Conservation (phyloP, 2,113 vertebrate species). For the Ranitomeya variabilis region DNA sequence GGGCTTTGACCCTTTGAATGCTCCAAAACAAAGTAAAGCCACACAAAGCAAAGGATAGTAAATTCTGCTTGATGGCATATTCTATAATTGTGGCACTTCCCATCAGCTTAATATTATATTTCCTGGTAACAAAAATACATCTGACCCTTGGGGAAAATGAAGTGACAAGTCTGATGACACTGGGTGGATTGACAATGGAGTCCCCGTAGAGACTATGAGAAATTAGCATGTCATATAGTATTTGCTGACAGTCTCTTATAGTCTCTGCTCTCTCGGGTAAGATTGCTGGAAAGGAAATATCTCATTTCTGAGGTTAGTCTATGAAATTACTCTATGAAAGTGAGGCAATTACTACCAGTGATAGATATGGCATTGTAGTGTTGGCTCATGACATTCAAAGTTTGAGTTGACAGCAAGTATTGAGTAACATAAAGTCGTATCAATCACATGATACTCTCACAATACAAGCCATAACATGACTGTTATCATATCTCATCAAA, state of each 20-base stretch:
- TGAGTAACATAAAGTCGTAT: background rate
- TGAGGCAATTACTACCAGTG: too few species aligned
- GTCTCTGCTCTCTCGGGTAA: background rate
- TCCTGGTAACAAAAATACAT: background rate
- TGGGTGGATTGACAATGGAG: background rate
- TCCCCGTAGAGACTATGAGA: background rate
- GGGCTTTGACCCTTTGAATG: slow-evolving; percentile 65
- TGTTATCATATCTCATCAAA: too few species aligned
- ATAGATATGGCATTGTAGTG: too few species aligned
- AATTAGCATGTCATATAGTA: background rate
- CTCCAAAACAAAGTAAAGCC: slow-evolving; percentile 51
- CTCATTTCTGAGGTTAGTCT: background rate
- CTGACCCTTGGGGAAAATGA: background rate
- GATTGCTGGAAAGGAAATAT: background rate
- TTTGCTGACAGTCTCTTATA: background rate
- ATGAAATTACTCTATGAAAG: background rate
- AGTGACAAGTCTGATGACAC: background rate
- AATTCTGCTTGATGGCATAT: background rate
- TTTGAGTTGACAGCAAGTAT: too few species aligned
- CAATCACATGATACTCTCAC: background rate
- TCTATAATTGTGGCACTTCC: background rate
- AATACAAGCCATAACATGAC: too few species aligned
- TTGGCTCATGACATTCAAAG: too few species aligned
- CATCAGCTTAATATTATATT: background rate
- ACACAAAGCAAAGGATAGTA: slow-evolving; percentile 59